Evolutionary conservation across 2,113 vertebrate genomes (phyloP).

Genomic region (Rutilus rutilus): DNA sequence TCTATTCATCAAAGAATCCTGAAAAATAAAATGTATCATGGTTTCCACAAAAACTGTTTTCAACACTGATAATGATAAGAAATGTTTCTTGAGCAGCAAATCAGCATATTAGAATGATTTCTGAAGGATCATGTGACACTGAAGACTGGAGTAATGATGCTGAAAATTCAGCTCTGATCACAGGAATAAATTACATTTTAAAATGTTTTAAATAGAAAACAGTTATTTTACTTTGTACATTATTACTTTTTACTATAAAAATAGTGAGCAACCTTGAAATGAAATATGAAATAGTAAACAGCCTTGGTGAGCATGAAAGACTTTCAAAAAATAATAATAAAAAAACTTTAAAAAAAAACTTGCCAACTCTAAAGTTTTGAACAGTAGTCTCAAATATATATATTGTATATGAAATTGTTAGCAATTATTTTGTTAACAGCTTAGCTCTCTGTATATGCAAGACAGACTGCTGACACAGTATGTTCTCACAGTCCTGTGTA

Average conservation of each 20-base stretch:
- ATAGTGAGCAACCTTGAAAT: too few species aligned
- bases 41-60: too few species aligned
- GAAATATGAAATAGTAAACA: neutral
- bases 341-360: neutral
- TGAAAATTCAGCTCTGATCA: neutral
- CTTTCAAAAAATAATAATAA: neutral
- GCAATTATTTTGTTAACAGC: constrained; percentile 13
- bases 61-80: too few species aligned
- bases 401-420: neutral
- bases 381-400: neutral
- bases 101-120: too few species aligned
- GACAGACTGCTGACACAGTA: constrained; percentile 20
- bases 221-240: neutral
- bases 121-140: neutral
- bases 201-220: neutral
- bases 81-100: too few species aligned
- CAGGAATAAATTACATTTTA: neutral
- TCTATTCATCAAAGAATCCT: neutral
- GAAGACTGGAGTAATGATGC: neutral
- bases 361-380: neutral
- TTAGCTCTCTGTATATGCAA: constrained; percentile 3
- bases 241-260: neutral
- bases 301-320: neutral
- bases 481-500: constrained; percentile 36
- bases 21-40: neutral